phyloP scores from a whole-genome alignment of 2,113 vertebrate species.

The Hyaena hyaena region DNA sequence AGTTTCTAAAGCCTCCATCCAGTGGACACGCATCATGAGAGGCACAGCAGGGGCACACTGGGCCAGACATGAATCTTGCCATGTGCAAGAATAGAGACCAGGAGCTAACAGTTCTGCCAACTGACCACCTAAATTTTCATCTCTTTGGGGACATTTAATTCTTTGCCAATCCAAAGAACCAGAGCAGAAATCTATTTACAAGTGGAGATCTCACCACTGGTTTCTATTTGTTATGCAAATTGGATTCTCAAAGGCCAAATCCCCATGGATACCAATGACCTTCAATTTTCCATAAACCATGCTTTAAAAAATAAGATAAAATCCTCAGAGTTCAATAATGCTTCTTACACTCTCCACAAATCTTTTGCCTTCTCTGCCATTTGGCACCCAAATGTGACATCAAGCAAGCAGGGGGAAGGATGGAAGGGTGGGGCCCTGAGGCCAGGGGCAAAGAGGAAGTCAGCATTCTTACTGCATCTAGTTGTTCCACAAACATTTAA shows the following conservation, averaged over 20 bases:
- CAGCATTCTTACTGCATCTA: background rate
- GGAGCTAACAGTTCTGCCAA: background rate
- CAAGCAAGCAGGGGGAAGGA: background rate
- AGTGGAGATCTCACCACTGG: background rate
- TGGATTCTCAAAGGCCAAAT: background rate
- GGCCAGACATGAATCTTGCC: background rate
- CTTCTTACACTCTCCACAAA: background rate
- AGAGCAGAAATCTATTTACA: background rate
- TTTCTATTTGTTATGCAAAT: background rate
- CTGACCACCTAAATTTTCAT: background rate
- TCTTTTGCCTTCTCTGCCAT: background rate
- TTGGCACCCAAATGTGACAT: background rate
- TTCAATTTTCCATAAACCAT: background rate
- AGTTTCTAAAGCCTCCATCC: background rate
- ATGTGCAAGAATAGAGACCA: background rate
- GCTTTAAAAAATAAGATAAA: background rate
- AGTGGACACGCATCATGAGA: background rate
- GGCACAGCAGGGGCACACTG: background rate
- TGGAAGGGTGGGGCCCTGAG: background rate
- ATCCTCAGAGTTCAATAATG: background rate
- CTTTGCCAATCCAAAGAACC: background rate
- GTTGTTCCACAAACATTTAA: background rate
- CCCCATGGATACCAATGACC: background rate
- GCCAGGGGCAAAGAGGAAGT: background rate
- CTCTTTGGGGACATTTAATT: slow-evolving; percentile 8